Evolutionary conservation across 2,888 invertebrate genomes (phyloP).

Genomic region (Neoaliturus tenellus): DNA sequence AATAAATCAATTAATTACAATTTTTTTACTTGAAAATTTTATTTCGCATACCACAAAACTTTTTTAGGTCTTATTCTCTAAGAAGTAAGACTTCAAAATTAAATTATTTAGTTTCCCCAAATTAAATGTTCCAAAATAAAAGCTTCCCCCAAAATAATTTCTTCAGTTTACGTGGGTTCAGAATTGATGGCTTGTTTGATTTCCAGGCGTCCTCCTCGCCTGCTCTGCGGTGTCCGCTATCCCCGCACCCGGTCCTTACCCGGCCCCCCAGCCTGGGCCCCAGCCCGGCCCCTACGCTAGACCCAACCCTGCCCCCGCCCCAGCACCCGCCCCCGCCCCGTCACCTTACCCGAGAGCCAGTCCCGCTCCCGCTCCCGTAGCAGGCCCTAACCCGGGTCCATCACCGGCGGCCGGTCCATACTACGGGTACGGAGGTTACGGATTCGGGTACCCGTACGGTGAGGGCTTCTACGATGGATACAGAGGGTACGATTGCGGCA

Average conservation of each 20-base stretch:
- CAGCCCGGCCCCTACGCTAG: neutral
- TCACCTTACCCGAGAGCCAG: neutral
- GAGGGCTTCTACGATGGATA: conserved; percentile 21
- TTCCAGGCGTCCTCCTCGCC: conserved; percentile 30
- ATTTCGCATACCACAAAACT: too few species aligned
- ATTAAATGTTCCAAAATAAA: too few species aligned
- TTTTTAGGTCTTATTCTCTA: too few species aligned
- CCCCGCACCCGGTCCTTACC: neutral
- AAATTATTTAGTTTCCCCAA: too few species aligned
- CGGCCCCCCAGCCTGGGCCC: neutral
- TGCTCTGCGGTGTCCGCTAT: conserved; percentile 3
- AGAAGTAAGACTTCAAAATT: too few species aligned
- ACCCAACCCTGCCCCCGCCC: neutral
- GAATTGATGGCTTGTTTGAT: neutral
- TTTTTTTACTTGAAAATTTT: too few species aligned
- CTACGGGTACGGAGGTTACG: neutral
- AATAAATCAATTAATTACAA: too few species aligned
- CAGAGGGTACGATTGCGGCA: conserved; percentile 29
- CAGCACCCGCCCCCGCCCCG: neutral
- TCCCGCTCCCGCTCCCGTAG: neutral
- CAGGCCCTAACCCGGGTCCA: neutral
- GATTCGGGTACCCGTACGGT: neutral
- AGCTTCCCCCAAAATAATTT: too few species aligned
- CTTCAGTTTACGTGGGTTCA: too few species aligned
- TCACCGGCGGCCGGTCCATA: neutral